Evolutionary conservation across 2,888 invertebrate genomes (phyloP), one percentile per base, ranked within the genome.

Genomic region (Uropetala carovei): DNA sequence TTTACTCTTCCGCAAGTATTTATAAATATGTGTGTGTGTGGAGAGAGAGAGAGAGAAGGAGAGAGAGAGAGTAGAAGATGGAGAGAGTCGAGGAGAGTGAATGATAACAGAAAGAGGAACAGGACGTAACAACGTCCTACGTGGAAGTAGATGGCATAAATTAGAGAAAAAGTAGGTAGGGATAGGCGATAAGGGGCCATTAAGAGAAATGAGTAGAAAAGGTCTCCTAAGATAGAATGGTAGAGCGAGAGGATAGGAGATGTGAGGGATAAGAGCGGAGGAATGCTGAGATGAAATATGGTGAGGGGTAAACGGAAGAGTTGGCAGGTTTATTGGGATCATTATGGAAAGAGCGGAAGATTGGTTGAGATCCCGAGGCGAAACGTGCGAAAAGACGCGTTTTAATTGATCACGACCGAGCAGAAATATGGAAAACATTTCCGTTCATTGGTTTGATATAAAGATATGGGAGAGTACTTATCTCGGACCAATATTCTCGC

Each of bases 341-440:
- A 68, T 68, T 68, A 68, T 10, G n/a, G 68, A 18, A 18, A n/a
- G 9, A 68, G 68, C 9, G 22, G 68, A 22, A 68, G 22, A 64
- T 64, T 64, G 64, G 16, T 64, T 0, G 22, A 22, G 85, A 85
- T 58, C 9, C 59, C 58, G 86, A 64, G 60, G 27, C 86, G 27
- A 22, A 30, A 64, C 64, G 86, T 59, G 86, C 27, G 18, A 64
- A 89, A 58, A 89, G 18, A 64, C 64, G 10, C 43, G 14, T 16
- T 64, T 68, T 89, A 89, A 89, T 89, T 89, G 89, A n/a, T 30
- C 89, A 64, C 89, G 43, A 89, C 30, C 60, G 64, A 43, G 43
- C 30, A 30, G 43, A 89, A 64, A 86, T 60, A 60, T 59, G 86
- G 86, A 68, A 43, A 64, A 89, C 64, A 64, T 64, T 89, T 27